These are phyloP conservation scores for Egretta garzetta DNA, from an alignment of 2,113 vertebrate species.

Conservation along the genomic window DNA sequence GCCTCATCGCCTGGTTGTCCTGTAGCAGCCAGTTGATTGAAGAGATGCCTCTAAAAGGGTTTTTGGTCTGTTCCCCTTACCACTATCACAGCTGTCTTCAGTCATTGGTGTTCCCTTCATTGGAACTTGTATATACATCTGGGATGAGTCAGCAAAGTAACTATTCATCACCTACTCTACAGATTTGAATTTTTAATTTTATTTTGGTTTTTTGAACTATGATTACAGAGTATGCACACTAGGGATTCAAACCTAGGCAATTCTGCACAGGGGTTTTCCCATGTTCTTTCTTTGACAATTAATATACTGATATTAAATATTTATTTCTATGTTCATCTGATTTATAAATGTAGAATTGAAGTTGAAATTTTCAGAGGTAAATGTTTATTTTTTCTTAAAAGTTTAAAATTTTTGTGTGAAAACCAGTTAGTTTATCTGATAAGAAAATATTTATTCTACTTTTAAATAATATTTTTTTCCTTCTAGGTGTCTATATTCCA, in stretches of 20 bases:
- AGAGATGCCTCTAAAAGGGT: not conserved
- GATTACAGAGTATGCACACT: not conserved
- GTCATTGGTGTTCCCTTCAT: fast-evolving
- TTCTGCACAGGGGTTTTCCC: not conserved
- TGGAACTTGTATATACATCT: not conserved
- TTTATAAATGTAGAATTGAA: not conserved
- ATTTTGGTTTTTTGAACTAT: not conserved
- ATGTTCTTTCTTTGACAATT: not conserved
- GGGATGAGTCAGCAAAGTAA: not conserved
- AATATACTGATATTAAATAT: not conserved
- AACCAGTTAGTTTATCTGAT: not conserved
- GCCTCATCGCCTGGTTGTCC: not conserved
- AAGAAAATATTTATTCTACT: not conserved
- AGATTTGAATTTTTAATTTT: not conserved
- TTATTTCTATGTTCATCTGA: not conserved
- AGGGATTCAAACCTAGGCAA: not conserved
- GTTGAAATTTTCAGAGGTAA: not conserved
- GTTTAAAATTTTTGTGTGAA: not conserved
- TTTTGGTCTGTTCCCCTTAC: not conserved
- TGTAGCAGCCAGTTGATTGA: not conserved
- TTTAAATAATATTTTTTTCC: not conserved
- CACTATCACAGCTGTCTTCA: not conserved
- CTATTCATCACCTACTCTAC: not conserved
- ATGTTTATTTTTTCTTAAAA: not conserved
- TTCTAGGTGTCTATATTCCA: not conserved